Conservation (phyloP, 2,113 vertebrate genomes). For the Vimba vimba region DNA sequence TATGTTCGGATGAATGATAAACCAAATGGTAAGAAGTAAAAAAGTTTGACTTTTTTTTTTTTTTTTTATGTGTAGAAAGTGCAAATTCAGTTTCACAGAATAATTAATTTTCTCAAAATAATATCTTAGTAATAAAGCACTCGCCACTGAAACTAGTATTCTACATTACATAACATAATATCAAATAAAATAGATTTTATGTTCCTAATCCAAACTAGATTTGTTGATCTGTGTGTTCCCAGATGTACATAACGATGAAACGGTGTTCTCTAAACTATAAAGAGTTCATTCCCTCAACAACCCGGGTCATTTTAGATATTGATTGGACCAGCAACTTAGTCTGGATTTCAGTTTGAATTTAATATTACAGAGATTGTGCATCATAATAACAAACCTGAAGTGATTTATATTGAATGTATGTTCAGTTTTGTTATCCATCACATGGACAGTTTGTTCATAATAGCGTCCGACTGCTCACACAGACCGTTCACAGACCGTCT, state of each 20-base stretch:
- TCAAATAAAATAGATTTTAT: background rate
- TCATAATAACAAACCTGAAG: background rate
- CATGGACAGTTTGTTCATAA: background rate
- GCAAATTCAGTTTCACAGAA: background rate
- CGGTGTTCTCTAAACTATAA: background rate
- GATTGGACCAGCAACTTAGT: constrained; percentile 17
- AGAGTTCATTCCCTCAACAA: constrained; percentile 10
- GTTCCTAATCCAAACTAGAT: background rate
- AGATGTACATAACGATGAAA: background rate
- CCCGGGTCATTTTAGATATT: background rate
- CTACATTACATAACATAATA: background rate
- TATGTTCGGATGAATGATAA: background rate
- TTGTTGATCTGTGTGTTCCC: background rate
- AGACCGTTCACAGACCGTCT: background rate
- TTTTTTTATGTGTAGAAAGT: too few relatives aligned
- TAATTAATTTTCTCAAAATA: background rate
- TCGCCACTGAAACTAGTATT: background rate
- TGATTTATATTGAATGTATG: background rate
- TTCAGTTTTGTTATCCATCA: background rate
- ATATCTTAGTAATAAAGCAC: background rate
- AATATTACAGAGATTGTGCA: background rate
- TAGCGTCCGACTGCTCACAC: background rate
- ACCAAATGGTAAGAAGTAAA: background rate
- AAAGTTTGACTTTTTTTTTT: background rate
- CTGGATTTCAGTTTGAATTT: background rate